Conservation (phyloP, 2,888 invertebrate genomes). For the Erpobdella octoculata region DNA sequence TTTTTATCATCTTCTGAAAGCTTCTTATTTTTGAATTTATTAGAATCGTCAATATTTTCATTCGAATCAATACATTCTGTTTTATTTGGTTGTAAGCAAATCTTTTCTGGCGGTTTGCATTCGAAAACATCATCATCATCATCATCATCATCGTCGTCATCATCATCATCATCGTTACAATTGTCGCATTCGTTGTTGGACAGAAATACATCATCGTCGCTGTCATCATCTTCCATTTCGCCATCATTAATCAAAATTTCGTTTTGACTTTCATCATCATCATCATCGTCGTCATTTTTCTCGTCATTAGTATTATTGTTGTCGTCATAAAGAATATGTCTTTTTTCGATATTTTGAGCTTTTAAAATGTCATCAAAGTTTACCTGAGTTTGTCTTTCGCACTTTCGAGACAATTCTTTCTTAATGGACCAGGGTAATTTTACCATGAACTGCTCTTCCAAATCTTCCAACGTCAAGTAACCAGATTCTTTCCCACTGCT, state of each 20-base stretch:
- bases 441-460: slow-evolving; percentile 7
- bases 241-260: background rate
- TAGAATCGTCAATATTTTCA: no score
- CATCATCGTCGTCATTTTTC: background rate
- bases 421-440: background rate
- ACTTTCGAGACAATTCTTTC: background rate
- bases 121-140: background rate
- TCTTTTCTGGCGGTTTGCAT: background rate
- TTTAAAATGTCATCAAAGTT: background rate
- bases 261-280: background rate
- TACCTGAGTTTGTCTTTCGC: slow-evolving; percentile 12
- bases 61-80: background rate
- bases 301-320: background rate
- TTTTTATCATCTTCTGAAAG: no score
- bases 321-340: background rate
- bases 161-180: background rate
- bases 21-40: no score
- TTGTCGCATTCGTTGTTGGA: background rate
- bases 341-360: background rate
- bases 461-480: slow-evolving; percentile 16
- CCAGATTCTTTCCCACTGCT: slow-evolving; percentile 13
- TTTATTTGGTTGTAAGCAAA: no score
- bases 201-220: slow-evolving; percentile 12
- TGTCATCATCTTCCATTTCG: background rate
- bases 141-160: background rate